These are phyloP conservation scores for Odontocerum albicorne DNA, from an alignment of 2,888 invertebrate genomes.

Conservation along the genomic window DNA sequence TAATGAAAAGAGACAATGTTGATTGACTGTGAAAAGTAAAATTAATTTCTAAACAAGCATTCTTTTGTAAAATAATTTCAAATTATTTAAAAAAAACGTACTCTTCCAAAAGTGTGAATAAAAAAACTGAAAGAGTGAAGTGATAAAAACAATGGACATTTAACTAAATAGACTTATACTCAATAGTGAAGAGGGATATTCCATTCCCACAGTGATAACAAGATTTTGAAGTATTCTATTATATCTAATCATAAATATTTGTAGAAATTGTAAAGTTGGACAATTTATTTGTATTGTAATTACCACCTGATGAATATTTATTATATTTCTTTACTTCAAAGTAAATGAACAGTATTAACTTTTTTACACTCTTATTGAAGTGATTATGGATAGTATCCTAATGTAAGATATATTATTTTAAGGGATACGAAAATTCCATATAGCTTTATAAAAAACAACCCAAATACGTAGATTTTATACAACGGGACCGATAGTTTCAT, in stretches of 20 bases:
- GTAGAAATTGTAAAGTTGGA: too few species aligned
- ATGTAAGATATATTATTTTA: slow-evolving; percentile 30
- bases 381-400: slow-evolving; percentile 13
- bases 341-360: slow-evolving; percentile 36
- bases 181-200: neutral
- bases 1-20: neutral
- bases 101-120: neutral
- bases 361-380: slow-evolving; percentile 26
- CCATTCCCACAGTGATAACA: neutral
- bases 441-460: slow-evolving; percentile 19
- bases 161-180: neutral
- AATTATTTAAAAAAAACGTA: neutral
- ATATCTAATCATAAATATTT: too few species aligned
- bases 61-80: neutral
- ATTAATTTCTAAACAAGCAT: neutral
- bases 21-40: neutral
- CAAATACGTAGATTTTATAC: slow-evolving; percentile 32
- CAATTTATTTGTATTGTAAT: too few species aligned
- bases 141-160: neutral
- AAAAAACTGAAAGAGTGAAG: too few species aligned
- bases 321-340: slow-evolving; percentile 15
- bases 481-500: slow-evolving; percentile 48
- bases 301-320: neutral
- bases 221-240: too few species aligned
- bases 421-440: slow-evolving; percentile 12